Percentiles rank a stretch among this genome's conserved stretches.
Evolutionary conservation across 2,113 vertebrate genomes (phyloP).

Genomic region (Jaculus jaculus): DNA sequence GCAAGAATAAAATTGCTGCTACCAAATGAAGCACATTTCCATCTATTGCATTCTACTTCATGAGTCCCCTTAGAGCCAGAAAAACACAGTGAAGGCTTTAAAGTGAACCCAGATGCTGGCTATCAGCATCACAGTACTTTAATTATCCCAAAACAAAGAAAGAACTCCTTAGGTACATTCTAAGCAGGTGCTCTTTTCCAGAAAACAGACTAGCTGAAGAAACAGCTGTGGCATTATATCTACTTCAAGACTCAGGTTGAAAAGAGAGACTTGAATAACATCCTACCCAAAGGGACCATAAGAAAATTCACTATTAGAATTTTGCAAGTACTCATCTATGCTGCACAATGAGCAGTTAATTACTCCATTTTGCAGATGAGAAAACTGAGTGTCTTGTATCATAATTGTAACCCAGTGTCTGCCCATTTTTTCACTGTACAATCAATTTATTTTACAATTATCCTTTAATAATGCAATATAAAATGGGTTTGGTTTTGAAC

Average conservation of each 20-base stretch:
- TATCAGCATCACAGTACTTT: slow-evolving; percentile 50
- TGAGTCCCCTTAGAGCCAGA: slow-evolving; percentile 62
- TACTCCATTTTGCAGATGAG: slow-evolving; percentile 58
- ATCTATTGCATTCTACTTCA: slow-evolving; percentile 38
- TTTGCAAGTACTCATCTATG: slow-evolving; percentile 34
- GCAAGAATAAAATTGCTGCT: slow-evolving; percentile 47
- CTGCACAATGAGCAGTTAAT: slow-evolving; percentile 40
- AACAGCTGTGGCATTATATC: slow-evolving; percentile 58
- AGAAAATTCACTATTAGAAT: slow-evolving; percentile 31
- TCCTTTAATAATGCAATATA: background rate
- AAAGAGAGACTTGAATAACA: slow-evolving; percentile 22
- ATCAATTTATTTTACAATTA: slow-evolving; percentile 38
- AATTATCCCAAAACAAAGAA: slow-evolving; percentile 74
- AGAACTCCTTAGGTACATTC: slow-evolving; percentile 70
- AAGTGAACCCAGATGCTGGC: slow-evolving; percentile 75
- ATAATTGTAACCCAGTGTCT: slow-evolving; percentile 23
- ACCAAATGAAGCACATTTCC: slow-evolving; percentile 62
- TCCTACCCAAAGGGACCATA: background rate
- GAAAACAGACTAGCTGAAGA: slow-evolving; percentile 57
- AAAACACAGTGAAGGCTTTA: slow-evolving; percentile 53
- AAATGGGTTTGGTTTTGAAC: background rate
- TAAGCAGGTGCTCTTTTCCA: slow-evolving; percentile 72
- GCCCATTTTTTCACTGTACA: background rate
- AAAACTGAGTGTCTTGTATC: slow-evolving; percentile 51
- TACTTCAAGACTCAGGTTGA: slow-evolving; percentile 18